Base-by-base conservation (phyloP, 2,888 invertebrate genomes). In the Patella ulyssiponensis region DNA sequence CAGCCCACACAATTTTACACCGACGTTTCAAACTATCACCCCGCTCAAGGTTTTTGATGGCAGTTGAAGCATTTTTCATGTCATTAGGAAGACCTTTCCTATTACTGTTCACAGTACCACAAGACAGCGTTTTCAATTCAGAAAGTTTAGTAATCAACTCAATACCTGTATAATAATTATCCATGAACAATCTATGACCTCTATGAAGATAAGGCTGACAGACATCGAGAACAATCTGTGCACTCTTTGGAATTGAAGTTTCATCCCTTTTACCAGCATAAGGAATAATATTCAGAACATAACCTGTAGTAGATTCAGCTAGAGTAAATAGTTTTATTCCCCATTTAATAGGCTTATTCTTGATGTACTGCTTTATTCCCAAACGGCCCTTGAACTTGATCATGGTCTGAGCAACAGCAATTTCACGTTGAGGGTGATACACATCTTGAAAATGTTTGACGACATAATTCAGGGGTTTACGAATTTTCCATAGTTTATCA, bases 131-230 rank as follows among this genome's bases (percentile, higher is more conserved):
- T 5, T 64, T 64, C 23, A 20, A n/a, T 64, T 64, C 23, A 11
- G 64, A 7, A n/a, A 64, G 64, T 20, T 64, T 11, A 20, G n/a
- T 20, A 15, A 64, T 17, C 9, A 64, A 20, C 23, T 64, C 64
- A n/a, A 64, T 64, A n/a, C 64, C 23, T 3, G 64, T 64, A 64
- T 64, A 64, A n/a, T 64, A 64, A 64, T 64, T 64, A 20, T 64
- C 64, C 64, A 64, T 64, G 0, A 20, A 64, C 23, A 64, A 20
- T 20, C 7, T 64, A 64, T 64, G 64, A 12, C 64, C 64, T 64
- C 9, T 64, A n/a, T 64, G 64, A 20, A 64, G 23, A 64, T 64
- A 64, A n/a, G n/a, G 64, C 12, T 64, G 9, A 64, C 20, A 5
- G 23, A 64, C 23, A 64, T 64, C 64, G 5, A 64, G 14, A n/a